phyloP scores from a whole-genome alignment of 1,140 invertebrate genomes.

The Achroia grisella region DNA sequence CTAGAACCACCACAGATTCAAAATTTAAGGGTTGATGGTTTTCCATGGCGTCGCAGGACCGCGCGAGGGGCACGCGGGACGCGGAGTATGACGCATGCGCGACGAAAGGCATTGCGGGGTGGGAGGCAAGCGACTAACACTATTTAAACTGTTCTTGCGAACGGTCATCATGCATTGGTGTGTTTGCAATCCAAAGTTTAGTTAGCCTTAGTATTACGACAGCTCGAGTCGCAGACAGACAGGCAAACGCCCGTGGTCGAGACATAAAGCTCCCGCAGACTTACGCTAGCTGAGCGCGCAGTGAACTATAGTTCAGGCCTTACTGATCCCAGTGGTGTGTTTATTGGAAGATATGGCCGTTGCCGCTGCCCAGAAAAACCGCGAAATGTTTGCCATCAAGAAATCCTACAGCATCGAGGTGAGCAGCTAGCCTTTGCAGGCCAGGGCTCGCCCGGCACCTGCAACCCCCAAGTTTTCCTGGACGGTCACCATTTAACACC shows the following conservation, averaged over 20 bases:
- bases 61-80: conserved; percentile 29
- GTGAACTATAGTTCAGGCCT: conserved; percentile 67
- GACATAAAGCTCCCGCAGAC: conserved; percentile 67
- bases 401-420: conserved; percentile 98
- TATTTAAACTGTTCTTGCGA: conserved; percentile 72
- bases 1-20: too few relatives aligned
- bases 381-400: conserved; percentile 95
- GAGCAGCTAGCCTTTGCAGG: conserved; percentile 57
- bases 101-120: conserved; percentile 50
- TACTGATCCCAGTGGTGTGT: conserved; percentile 48
- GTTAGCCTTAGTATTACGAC: conserved; percentile 71
- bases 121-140: conserved; percentile 62
- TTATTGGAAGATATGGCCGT: conserved; percentile 79
- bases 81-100: conserved; percentile 56
- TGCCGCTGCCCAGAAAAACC: conserved; percentile 91
- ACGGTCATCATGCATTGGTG: conserved; percentile 72
- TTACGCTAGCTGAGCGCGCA: conserved; percentile 70
- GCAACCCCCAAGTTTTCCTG: conserved; percentile 10
- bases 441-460: conserved; percentile 1
- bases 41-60: conserved; percentile 5
- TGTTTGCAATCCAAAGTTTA: conserved; percentile 72
- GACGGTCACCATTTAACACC: conserved; percentile 1
- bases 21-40: conserved; percentile 3
- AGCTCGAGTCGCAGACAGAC: conserved; percentile 71
- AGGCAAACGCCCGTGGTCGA: conserved; percentile 72